phyloP scores from a whole-genome alignment of 2,113 vertebrate species.

The Eurystomus gularis region DNA sequence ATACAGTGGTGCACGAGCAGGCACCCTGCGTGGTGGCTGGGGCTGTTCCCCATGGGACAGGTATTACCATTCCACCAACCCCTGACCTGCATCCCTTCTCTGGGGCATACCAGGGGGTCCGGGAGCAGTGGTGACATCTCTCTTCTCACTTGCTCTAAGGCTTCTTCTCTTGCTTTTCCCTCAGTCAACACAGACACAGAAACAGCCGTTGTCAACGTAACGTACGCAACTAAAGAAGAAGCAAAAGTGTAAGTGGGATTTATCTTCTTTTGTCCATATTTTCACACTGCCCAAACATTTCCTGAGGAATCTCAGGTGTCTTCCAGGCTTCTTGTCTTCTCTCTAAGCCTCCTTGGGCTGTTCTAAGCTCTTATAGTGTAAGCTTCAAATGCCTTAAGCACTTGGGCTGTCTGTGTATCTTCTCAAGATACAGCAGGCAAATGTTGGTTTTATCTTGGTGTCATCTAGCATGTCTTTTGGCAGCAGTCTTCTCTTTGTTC shows the following conservation, averaged over 20 bases:
- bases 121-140: accelerated
- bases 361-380: background rate
- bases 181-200: slow-evolving; percentile 94
- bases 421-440: background rate
- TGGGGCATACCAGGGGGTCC: accelerated
- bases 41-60: accelerated
- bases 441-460: background rate
- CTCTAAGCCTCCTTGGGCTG: background rate
- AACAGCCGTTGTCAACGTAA: slow-evolving; percentile 95
- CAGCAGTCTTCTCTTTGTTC: background rate
- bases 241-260: slow-evolving; percentile 88
- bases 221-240: slow-evolving; percentile 89
- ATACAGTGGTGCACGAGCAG: accelerated
- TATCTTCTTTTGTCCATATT: accelerated
- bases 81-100: background rate
- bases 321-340: background rate
- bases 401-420: background rate
- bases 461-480: background rate
- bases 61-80: accelerated
- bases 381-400: background rate
- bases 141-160: background rate
- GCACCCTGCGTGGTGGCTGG: accelerated
- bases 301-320: background rate
- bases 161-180: slow-evolving; percentile 9
- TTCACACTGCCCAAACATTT: background rate